These are phyloP conservation scores for Lapara coniferarum DNA, from an alignment of 2,888 invertebrate genomes.

Conservation along the genomic window DNA sequence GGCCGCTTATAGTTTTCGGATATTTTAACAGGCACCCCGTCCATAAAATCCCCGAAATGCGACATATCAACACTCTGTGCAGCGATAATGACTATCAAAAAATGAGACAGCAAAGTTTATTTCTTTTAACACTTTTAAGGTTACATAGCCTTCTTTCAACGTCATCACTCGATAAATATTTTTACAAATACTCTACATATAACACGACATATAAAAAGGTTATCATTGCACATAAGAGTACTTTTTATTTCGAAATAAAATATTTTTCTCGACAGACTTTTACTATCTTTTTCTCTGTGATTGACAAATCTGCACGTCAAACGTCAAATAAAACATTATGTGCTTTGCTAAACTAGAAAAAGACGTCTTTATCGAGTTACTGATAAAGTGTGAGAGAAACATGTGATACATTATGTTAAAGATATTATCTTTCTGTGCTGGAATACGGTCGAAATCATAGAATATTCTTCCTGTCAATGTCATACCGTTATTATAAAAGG, in stretches of 20 bases:
- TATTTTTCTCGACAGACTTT: slow-evolving; percentile 24
- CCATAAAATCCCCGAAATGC: slow-evolving; percentile 87
- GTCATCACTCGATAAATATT: slow-evolving; percentile 67
- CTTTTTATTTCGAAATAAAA: slow-evolving; percentile 5
- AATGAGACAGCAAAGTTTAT: slow-evolving; percentile 76
- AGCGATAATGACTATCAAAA: slow-evolving; percentile 62
- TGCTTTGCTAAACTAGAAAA: not conserved
- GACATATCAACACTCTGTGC: slow-evolving; percentile 70
- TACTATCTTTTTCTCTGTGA: slow-evolving; percentile 8
- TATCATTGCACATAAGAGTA: slow-evolving; percentile 34
- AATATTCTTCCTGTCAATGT: slow-evolving; percentile 17
- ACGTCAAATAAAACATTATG: not conserved
- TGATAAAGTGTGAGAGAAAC: not conserved
- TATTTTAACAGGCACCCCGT: slow-evolving; percentile 94
- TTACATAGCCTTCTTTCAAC: slow-evolving; percentile 76
- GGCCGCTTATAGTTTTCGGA: slow-evolving; percentile 94
- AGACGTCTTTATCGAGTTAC: not conserved
- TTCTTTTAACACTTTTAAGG: slow-evolving; percentile 76
- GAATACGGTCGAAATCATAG: not conserved
- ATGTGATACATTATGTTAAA: not conserved
- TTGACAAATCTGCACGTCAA: slow-evolving; percentile 25
- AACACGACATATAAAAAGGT: slow-evolving; percentile 2
- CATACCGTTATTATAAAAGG: not conserved
- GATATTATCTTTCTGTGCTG: not conserved
- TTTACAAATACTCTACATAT: slow-evolving; percentile 32